These are phyloP conservation scores for Aepyceros melampus DNA, from an alignment of 2,113 vertebrate genomes.

Conservation along the genomic window DNA sequence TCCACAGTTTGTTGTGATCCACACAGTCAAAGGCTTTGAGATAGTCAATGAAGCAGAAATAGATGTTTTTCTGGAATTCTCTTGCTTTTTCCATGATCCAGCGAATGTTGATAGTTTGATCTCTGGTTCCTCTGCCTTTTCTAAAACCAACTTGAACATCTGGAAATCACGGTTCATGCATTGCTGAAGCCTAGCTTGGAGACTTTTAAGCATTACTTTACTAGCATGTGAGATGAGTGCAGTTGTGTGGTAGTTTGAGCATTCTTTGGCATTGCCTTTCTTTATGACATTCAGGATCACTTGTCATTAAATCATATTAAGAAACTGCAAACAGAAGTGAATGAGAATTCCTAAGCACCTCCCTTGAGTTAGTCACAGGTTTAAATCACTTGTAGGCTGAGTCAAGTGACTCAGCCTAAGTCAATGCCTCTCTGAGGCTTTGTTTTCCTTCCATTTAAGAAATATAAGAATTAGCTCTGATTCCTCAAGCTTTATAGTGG, in stretches of 20 bases:
- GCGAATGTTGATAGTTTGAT: background rate
- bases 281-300: background rate
- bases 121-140: background rate
- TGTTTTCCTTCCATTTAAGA: background rate
- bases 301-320: constrained; percentile 8
- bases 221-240: background rate
- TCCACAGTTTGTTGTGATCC: background rate
- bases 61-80: background rate
- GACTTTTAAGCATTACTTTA: background rate
- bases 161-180: accelerated
- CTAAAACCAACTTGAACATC: background rate
- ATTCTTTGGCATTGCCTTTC: background rate
- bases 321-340: background rate
- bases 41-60: background rate
- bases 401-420: no score
- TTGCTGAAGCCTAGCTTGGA: background rate
- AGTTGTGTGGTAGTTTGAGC: background rate
- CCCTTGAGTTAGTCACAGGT: background rate
- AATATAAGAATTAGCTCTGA: background rate
- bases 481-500: background rate
- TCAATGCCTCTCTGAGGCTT: background rate
- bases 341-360: background rate
- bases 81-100: background rate
- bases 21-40: background rate
- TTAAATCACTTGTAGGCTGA: background rate